These are phyloP conservation scores for Dasypogon diadema DNA, from an alignment of 2,888 invertebrate species.

Conservation along the genomic window DNA sequence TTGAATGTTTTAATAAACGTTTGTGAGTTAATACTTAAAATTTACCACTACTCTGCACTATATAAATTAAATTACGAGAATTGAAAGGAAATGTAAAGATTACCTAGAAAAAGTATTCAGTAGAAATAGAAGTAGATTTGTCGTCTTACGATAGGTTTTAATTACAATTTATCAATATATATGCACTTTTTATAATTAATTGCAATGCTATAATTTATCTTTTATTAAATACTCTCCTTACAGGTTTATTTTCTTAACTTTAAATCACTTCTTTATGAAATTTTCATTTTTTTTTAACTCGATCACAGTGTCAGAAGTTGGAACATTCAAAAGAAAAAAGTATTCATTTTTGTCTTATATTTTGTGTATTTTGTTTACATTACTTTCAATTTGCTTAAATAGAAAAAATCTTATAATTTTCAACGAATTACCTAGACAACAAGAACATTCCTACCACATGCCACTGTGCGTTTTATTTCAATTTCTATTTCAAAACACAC, in stretches of 20 bases:
- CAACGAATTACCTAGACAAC: slow-evolving; percentile 22
- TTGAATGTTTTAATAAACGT: not conserved
- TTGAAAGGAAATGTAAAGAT: slow-evolving; percentile 9
- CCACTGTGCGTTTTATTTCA: slow-evolving; percentile 35
- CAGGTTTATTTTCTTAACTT: slow-evolving; percentile 13
- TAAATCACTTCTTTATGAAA: slow-evolving; percentile 49
- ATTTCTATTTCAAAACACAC: not conserved
- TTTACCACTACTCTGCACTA: not conserved
- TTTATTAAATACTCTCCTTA: not conserved
- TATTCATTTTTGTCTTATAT: slow-evolving; percentile 1
- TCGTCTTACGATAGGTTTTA: not conserved
- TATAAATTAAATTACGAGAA: not conserved
- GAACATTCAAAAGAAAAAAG: slow-evolving; percentile 53
- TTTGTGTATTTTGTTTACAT: not conserved
- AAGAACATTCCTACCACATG: slow-evolving; percentile 45
- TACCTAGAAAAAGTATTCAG: slow-evolving; percentile 24
- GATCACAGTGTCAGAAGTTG: slow-evolving; percentile 57
- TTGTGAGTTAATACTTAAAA: slow-evolving; percentile 3
- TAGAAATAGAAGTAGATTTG: not conserved
- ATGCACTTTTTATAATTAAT: not conserved
- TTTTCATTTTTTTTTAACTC: slow-evolving; percentile 43
- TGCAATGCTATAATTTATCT: not conserved
- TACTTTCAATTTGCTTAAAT: slow-evolving; percentile 10
- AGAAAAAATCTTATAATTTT: slow-evolving; percentile 12
- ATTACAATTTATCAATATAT: not conserved